A percentile compares a stretch with the other conserved stretches of the same genome.
phyloP scores from a whole-genome alignment of 2,888 invertebrate genomes.

The Volucella bombylans region DNA sequence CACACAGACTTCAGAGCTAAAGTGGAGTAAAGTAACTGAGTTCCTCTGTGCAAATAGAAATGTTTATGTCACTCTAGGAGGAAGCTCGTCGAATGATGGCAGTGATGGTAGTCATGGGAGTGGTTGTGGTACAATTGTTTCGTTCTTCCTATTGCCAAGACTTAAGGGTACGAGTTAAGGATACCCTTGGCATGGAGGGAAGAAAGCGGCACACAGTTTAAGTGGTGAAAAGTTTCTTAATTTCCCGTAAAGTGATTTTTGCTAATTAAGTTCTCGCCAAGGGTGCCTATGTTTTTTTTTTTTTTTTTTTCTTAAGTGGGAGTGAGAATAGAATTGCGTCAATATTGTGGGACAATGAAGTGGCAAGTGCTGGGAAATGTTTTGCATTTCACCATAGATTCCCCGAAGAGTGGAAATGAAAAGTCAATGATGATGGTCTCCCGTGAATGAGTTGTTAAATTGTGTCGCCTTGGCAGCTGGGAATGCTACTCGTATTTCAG shows the following conservation, averaged over 20 bases:
- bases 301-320: neutral
- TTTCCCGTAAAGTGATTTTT: conserved; percentile 74
- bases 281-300: conserved; percentile 13
- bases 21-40: conserved; percentile 14
- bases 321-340: conserved; percentile 13
- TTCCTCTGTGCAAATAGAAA: conserved; percentile 60
- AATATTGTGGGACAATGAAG: conserved; percentile 58
- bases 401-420: conserved; percentile 43
- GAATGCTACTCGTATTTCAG: too few relatives aligned
- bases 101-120: neutral
- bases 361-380: conserved; percentile 47
- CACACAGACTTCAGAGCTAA: conserved; percentile 13
- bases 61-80: conserved; percentile 66
- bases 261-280: conserved; percentile 70
- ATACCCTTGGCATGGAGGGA: neutral
- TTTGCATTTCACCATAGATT: conserved; percentile 51
- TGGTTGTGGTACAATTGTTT: conserved; percentile 44
- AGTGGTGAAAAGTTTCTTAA: conserved; percentile 74
- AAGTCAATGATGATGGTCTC: conserved; percentile 59
- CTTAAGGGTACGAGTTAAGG: neutral
- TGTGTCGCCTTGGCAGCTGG: neutral
- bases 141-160: conserved; percentile 11
- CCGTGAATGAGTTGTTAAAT: conserved; percentile 38
- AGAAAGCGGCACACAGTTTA: conserved; percentile 57
- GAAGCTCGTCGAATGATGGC: neutral